These are phyloP conservation scores for Drosophila emarginata DNA, from an alignment of 2,888 invertebrate species.

Conservation along the genomic window DNA sequence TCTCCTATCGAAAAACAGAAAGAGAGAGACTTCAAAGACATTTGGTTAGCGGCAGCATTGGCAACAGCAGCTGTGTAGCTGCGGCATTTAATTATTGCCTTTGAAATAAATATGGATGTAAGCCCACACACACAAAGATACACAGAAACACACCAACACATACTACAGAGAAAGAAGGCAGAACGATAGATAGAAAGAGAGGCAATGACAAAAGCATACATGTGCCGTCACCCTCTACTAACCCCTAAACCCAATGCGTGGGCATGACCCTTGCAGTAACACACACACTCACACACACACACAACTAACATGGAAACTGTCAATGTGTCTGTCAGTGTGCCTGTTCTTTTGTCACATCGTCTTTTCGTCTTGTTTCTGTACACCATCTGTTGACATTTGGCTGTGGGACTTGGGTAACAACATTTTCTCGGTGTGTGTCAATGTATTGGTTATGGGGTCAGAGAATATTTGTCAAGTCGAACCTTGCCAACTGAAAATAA, in stretches of 20 bases:
- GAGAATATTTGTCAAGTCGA: constrained; percentile 19
- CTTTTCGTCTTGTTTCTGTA: constrained; percentile 31
- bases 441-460: constrained; percentile 24
- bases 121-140: constrained; percentile 1
- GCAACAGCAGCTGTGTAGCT: constrained; percentile 48
- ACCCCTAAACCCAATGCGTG: constrained; percentile 6
- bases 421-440: constrained; percentile 21
- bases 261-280: constrained; percentile 11
- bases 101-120: constrained; percentile 41
- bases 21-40: constrained; percentile 56
- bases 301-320: constrained; percentile 35
- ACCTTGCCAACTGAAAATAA: background rate
- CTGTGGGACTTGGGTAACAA: constrained; percentile 39
- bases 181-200: background rate
- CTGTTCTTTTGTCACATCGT: constrained; percentile 7
- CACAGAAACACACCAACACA: background rate
- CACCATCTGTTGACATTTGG: constrained; percentile 68
- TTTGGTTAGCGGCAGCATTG: constrained; percentile 8
- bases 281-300: constrained; percentile 15
- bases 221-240: background rate
- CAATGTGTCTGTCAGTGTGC: constrained; percentile 39
- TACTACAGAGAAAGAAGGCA: background rate
- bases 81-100: constrained; percentile 66
- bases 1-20: background rate
- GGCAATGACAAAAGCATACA: background rate